phyloP scores from a whole-genome alignment of 2,797 vertebrate genomes.

The Delichon dasypus region DNA sequence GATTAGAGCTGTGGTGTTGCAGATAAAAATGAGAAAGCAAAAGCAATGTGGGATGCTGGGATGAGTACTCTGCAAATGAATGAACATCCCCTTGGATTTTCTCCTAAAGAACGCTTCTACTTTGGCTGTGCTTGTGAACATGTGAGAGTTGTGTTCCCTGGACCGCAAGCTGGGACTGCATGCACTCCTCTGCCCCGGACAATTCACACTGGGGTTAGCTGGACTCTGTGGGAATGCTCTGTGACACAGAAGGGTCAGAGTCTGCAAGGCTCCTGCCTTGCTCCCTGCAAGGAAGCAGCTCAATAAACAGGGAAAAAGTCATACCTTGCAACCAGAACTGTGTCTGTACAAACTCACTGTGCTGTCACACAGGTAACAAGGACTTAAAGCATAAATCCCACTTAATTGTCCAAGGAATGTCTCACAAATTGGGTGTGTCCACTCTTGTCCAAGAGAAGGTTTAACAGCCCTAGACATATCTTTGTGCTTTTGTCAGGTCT shows the following conservation, averaged over 20 bases:
- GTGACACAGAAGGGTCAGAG: background rate
- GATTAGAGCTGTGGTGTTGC: background rate
- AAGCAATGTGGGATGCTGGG: background rate
- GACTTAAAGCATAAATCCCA: background rate
- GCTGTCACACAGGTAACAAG: background rate
- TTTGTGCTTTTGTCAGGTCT: background rate
- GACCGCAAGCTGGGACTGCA: background rate
- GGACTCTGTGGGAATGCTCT: background rate
- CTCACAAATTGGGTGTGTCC: fast-evolving
- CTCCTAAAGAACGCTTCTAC: background rate
- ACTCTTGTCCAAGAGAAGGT: background rate
- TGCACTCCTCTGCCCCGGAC: background rate
- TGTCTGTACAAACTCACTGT: background rate
- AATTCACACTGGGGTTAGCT: background rate
- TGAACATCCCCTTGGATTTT: background rate
- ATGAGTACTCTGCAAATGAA: background rate
- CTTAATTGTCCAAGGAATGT: background rate
- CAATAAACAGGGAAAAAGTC: background rate
- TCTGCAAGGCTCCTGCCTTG: background rate
- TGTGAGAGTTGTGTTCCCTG: background rate
- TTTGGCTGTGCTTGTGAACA: background rate
- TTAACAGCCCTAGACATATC: background rate
- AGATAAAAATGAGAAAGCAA: background rate
- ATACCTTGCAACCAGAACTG: background rate
- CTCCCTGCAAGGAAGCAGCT: background rate